phyloP scores from a whole-genome alignment of 1,140 invertebrate species.

The Euura saliciscinereae region DNA sequence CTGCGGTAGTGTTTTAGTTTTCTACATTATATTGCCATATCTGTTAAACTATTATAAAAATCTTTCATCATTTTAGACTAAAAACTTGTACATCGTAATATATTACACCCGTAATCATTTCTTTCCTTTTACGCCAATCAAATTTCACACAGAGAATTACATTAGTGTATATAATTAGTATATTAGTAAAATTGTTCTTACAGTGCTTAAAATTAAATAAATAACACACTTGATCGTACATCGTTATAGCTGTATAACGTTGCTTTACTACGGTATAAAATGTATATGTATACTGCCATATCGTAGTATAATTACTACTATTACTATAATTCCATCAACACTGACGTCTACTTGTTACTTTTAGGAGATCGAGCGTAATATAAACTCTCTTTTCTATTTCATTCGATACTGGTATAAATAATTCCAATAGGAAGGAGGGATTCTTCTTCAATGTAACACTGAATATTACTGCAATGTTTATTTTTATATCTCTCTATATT shows the following conservation, averaged over 20 bases:
- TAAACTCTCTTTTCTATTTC: background rate
- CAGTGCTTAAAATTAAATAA: too few relatives aligned
- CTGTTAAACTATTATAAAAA: too few relatives aligned
- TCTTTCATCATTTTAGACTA: too few relatives aligned
- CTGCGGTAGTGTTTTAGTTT: too few relatives aligned
- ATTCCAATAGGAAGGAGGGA: slow-evolving; percentile 6
- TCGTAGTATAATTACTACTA: background rate
- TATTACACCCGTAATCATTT: background rate
- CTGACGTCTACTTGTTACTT: background rate
- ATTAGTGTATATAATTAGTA: background rate
- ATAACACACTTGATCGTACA: too few relatives aligned
- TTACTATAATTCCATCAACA: background rate
- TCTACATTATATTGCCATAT: background rate
- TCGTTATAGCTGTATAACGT: too few relatives aligned
- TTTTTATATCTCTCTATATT: too few relatives aligned
- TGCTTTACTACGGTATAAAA: background rate
- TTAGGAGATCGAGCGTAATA: background rate
- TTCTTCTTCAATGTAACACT: background rate
- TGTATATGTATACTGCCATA: background rate
- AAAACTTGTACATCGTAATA: too few relatives aligned
- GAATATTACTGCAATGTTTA: too few relatives aligned
- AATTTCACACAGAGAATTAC: background rate
- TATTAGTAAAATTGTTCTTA: too few relatives aligned
- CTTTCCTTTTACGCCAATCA: background rate
- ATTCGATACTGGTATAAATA: background rate